Percentiles rank a stretch among this genome's conserved stretches.
Evolutionary conservation across 2,113 vertebrate species (phyloP).

Genomic region (Trinectes maculatus): DNA sequence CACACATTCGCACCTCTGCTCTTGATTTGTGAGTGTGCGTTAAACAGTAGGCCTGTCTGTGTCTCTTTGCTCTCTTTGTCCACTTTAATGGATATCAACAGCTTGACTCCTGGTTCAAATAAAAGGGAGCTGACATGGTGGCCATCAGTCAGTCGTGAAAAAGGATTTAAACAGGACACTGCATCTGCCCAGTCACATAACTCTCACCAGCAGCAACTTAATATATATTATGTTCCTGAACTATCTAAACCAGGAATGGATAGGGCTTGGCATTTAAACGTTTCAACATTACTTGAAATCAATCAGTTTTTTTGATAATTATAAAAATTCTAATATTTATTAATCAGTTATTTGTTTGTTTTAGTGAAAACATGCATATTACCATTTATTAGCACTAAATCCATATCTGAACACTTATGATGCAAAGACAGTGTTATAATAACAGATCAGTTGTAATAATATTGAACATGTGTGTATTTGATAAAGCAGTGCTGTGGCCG

Average conservation of each 20-base stretch:
- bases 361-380: not conserved
- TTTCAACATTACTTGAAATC: too few relatives aligned
- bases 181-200: constrained; percentile 5
- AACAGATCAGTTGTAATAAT: not conserved
- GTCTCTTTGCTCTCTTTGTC: constrained; percentile 63
- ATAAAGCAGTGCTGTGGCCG: not conserved
- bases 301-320: too few relatives aligned
- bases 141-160: constrained; percentile 27
- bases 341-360: not conserved
- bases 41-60: constrained; percentile 59
- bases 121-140: constrained; percentile 16
- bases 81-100: constrained; percentile 49
- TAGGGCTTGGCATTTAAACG: too few relatives aligned
- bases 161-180: constrained; percentile 6
- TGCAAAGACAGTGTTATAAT: not conserved
- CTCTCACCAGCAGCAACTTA: constrained; percentile 12
- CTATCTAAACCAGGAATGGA: not conserved
- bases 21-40: constrained; percentile 48
- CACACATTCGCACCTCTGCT: not conserved
- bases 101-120: constrained; percentile 36
- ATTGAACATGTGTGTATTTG: not conserved
- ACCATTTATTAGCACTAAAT: not conserved
- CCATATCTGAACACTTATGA: not conserved
- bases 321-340: too few relatives aligned
- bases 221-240: not conserved